phyloP scores from a whole-genome alignment of 2,888 invertebrate species.

The Hoplodrina blanda region DNA sequence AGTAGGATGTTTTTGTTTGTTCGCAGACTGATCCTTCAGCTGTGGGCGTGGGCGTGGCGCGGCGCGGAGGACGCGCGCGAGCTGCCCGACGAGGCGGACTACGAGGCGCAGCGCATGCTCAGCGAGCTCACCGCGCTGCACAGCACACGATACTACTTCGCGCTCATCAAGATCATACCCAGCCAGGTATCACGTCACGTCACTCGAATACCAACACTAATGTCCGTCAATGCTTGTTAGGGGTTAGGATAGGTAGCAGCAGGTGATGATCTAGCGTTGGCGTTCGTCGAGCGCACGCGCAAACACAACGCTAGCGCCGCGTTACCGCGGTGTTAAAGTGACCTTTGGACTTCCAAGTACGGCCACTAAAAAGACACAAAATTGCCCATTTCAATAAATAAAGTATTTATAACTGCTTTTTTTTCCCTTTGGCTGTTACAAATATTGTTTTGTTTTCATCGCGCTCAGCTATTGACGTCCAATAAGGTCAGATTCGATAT shows the following conservation, averaged over 20 bases:
- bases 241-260: too few relatives aligned
- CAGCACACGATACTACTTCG: constrained; percentile 96
- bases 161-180: constrained; percentile 94
- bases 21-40: constrained; percentile 86
- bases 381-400: too few relatives aligned
- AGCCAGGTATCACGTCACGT: constrained; percentile 90
- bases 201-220: too few relatives aligned
- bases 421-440: constrained; percentile 5
- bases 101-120: constrained; percentile 94
- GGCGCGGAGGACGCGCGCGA: constrained; percentile 91
- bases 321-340: too few relatives aligned
- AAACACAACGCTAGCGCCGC: too few relatives aligned
- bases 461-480: constrained; percentile 61
- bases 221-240: too few relatives aligned
- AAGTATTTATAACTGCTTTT: background rate
- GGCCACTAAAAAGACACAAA: too few relatives aligned
- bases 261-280: too few relatives aligned
- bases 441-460: constrained; percentile 56
- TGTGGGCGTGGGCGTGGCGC: constrained; percentile 89
- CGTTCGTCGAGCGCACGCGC: too few relatives aligned
- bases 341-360: too few relatives aligned
- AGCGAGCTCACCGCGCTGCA: constrained; percentile 95
- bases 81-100: constrained; percentile 95
- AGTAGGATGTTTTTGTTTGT: too few relatives aligned
- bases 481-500: constrained; percentile 64